Evolutionary conservation across 2,797 vertebrate species (phyloP).

Genomic region (Lepus townsendii): DNA sequence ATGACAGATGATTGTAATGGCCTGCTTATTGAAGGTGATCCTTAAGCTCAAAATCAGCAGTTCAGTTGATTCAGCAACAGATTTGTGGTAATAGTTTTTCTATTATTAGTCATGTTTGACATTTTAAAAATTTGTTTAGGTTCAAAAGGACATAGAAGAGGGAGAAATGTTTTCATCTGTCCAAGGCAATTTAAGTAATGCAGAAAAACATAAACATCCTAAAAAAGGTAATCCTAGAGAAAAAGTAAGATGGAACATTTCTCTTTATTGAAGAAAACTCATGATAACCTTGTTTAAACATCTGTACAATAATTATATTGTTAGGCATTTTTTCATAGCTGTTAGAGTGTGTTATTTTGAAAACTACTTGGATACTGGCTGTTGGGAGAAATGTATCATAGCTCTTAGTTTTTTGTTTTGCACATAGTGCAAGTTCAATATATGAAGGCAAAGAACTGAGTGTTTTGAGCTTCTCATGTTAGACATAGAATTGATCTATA

Average conservation of each 20-base stretch:
- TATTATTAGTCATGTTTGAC: background rate
- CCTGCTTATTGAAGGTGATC: constrained; percentile 54
- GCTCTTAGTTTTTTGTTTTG: background rate
- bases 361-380: background rate
- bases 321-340: constrained; percentile 36
- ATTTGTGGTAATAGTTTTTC: constrained; percentile 55
- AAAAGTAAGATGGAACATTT: constrained; percentile 11
- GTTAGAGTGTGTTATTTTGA: constrained; percentile 18
- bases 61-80: constrained; percentile 42
- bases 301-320: constrained; percentile 20
- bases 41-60: constrained; percentile 59
- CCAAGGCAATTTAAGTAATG: constrained; percentile 82
- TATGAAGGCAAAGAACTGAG: background rate
- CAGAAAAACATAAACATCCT: constrained; percentile 79
- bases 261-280: constrained; percentile 45
- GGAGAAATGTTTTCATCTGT: constrained; percentile 72
- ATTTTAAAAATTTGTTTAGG: constrained; percentile 86
- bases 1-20: constrained; percentile 43
- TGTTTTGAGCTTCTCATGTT: constrained; percentile 10
- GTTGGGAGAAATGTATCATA: background rate
- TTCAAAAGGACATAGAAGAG: constrained; percentile 85
- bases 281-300: constrained; percentile 19
- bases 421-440: background rate
- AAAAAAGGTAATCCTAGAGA: constrained; percentile 85
- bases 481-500: background rate